Evolutionary conservation across 2,888 invertebrate species (phyloP).

Genomic region (Stenoptilia bipunctidactyla): DNA sequence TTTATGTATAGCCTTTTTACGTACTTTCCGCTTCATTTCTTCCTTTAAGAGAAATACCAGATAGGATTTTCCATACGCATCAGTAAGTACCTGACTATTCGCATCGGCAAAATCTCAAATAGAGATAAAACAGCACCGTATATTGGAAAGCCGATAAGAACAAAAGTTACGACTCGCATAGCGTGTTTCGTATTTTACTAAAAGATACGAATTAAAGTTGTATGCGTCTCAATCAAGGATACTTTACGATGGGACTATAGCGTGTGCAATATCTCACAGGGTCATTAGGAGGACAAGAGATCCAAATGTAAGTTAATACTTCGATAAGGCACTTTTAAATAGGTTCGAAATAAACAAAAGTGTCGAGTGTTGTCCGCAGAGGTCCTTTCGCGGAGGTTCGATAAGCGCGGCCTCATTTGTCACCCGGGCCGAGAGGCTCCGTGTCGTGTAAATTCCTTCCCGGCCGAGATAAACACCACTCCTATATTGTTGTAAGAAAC

Average conservation of each 20-base stretch:
- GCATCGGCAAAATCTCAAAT: slow-evolving; percentile 41
- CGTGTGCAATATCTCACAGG: slow-evolving; percentile 24
- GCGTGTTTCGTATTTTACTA: slow-evolving; percentile 29
- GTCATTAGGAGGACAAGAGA: slow-evolving; percentile 37
- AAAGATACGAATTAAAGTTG: slow-evolving; percentile 18
- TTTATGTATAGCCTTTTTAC: too few relatives aligned
- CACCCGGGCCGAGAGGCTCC: slow-evolving; percentile 47
- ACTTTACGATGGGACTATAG: neutral
- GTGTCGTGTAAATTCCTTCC: slow-evolving; percentile 59
- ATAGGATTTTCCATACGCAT: neutral
- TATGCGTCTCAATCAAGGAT: neutral
- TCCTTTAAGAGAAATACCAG: neutral
- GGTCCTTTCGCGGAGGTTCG: slow-evolving; percentile 30
- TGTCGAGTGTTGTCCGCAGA: slow-evolving; percentile 9
- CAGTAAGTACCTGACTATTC: neutral
- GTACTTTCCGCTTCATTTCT: neutral
- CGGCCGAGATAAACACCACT: slow-evolving; percentile 48
- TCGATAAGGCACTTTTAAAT: slow-evolving; percentile 20
- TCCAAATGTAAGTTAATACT: slow-evolving; percentile 22
- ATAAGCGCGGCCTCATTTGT: slow-evolving; percentile 63
- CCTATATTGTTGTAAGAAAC: slow-evolving; percentile 29
- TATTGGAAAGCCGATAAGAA: slow-evolving; percentile 34
- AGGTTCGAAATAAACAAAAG: slow-evolving; percentile 22
- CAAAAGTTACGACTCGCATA: slow-evolving; percentile 10
- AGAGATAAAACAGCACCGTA: slow-evolving; percentile 44